Evolutionary conservation across 2,113 vertebrate genomes (phyloP), one percentile per base, ranked within the genome.

Genomic region (Hippocampus guttulatus): DNA sequence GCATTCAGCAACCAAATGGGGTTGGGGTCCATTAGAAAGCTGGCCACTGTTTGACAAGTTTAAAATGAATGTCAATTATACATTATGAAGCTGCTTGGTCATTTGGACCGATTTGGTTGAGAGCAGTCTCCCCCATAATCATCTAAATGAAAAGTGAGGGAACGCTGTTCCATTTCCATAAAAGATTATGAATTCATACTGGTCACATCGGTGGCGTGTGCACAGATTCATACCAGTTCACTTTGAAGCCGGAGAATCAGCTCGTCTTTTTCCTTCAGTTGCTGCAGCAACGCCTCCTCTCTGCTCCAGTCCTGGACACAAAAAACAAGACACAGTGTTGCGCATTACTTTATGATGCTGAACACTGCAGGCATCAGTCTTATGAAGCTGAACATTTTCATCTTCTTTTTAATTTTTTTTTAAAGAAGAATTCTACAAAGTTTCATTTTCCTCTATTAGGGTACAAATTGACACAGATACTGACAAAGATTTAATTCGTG

Each of bases 261-360:
- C 78, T 97, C 95, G 3, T 99, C 97, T 84, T 92, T 96, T 83
- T 98, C 96, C 75, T 92, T 95, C 81, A 98, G 90, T 77, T 98
- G 95, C 73, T 95, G 92, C 81, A 94, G 93, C 83, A 98, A 86
- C 64, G 91, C 92, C 82, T 98, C 97, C 81, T 98, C 96, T 94
- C 94, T 96, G 85, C 89, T 89, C 71, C 92, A 87, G 81, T 99
- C 97, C 97, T 98, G 79, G 73, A 90, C 83, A 92, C 72, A 79
- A 92, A 89, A 51, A 81, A 62, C 49, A 68, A 74, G 25, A 82
- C 68, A 66, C 54, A 23, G 25, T 76, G 49, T 82, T 77, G 80
- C 55, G 62, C 27, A 75, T 73, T 74, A 69, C 45, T 72, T 40
- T 51, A 63, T 30, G 14, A 33, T 27, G 8, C 58, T 33, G 15